Conservation (phyloP, 1,140 invertebrate genomes). For the Drosophila seguyi region DNA sequence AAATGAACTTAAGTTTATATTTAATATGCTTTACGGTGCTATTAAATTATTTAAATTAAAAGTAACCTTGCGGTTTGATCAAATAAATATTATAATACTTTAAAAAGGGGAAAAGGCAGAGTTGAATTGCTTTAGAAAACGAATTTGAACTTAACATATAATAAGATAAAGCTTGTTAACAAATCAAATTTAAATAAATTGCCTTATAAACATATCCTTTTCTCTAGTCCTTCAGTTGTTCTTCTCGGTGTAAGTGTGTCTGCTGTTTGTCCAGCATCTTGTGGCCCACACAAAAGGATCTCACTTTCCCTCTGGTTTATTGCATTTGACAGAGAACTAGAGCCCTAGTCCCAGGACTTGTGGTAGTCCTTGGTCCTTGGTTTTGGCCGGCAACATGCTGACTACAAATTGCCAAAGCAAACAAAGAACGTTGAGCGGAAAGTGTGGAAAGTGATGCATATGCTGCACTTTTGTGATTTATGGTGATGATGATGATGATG, state of each 20-base stretch:
- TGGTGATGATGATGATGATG: slow-evolving; percentile 71
- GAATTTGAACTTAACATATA: too few species aligned
- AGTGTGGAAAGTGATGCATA: slow-evolving; percentile 75
- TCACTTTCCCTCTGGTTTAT: slow-evolving; percentile 50
- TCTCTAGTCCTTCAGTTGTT: not conserved
- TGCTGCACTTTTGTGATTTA: slow-evolving; percentile 79
- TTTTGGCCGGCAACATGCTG: slow-evolving; percentile 20
- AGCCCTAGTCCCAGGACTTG: slow-evolving; percentile 7
- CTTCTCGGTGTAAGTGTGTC: slow-evolving; percentile 6
- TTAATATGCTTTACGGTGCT: not conserved
- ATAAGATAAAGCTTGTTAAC: too few species aligned
- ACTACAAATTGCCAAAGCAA: slow-evolving; percentile 50
- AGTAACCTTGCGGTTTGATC: too few species aligned
- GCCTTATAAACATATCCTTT: too few species aligned
- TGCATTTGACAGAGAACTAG: slow-evolving; percentile 69
- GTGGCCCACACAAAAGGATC: slow-evolving; percentile 28
- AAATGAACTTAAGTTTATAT: slow-evolving; percentile 1
- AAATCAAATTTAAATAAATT: not conserved
- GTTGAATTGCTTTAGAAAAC: too few species aligned
- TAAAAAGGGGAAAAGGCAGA: too few species aligned
- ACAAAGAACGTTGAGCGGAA: slow-evolving; percentile 56
- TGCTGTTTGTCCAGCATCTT: slow-evolving; percentile 40
- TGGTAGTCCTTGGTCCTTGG: slow-evolving; percentile 10
- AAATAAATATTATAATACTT: too few species aligned
- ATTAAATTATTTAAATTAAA: not conserved